Percentiles rank a stretch among this genome's conserved stretches.
Evolutionary conservation across 2,113 vertebrate genomes (phyloP).

Genomic region (Panurus biarmicus): DNA sequence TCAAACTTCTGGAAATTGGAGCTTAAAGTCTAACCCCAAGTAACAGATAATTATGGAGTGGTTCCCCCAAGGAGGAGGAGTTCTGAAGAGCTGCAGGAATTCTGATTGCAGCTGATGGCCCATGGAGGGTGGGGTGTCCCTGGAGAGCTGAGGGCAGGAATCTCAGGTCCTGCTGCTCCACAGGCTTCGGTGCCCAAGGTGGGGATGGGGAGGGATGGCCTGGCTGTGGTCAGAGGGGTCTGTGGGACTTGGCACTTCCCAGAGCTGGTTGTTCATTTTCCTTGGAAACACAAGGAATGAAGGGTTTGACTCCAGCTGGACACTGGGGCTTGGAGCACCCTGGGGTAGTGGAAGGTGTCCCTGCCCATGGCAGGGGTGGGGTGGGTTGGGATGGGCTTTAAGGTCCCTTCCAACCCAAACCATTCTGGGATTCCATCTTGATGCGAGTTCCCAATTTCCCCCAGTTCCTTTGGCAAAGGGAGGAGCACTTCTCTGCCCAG

Average conservation of each 20-base stretch:
- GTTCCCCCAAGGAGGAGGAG: neutral
- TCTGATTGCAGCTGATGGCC: neutral
- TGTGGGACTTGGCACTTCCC: too few species aligned
- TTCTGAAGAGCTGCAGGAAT: neutral
- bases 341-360: accelerated
- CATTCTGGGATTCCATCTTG: neutral
- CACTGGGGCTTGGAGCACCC: accelerated
- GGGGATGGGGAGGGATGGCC: neutral
- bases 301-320: neutral
- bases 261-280: neutral
- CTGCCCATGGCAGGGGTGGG: neutral
- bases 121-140: accelerated
- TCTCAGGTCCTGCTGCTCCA: neutral
- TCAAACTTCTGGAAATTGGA: neutral
- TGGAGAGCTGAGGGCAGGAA: accelerated
- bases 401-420: neutral
- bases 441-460: accelerated
- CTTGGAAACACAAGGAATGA: accelerated
- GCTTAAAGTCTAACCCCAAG: neutral
- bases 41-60: accelerated
- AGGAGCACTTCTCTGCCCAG: neutral
- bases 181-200: accelerated
- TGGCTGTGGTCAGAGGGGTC: too few species aligned
- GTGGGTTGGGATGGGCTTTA: accelerated
- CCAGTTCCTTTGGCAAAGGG: neutral